Evolutionary conservation across 1,140 invertebrate genomes (phyloP).

Genomic region (Diorhabda carinulata): DNA sequence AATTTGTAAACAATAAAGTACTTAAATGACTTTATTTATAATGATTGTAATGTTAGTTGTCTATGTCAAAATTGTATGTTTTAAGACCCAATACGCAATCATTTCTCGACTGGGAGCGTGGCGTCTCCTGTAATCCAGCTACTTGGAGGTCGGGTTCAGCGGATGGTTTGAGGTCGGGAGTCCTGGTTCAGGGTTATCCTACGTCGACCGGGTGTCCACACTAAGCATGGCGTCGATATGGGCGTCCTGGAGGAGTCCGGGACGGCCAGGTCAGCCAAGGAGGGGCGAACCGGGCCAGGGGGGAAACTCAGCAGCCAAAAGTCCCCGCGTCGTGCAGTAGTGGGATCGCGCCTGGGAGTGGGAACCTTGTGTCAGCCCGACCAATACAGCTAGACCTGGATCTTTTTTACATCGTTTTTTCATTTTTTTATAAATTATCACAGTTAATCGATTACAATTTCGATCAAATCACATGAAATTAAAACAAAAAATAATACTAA

Average conservation of each 20-base stretch:
- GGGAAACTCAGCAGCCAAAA: slow-evolving; percentile 95
- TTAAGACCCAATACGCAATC: not conserved
- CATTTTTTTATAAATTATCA: not conserved
- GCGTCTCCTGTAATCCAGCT: slow-evolving; percentile 92
- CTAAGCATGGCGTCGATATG: slow-evolving; percentile 93
- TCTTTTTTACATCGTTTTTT: slow-evolving; percentile 5
- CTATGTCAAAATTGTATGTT: not conserved
- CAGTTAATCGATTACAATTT: not conserved
- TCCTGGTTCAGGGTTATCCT: slow-evolving; percentile 60
- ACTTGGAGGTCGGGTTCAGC: slow-evolving; percentile 80
- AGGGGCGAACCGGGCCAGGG: slow-evolving; percentile 93
- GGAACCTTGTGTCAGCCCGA: slow-evolving; percentile 3
- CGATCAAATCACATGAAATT: too few relatives aligned
- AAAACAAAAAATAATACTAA: too few relatives aligned
- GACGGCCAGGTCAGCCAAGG: slow-evolving; percentile 79
- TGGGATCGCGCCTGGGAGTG: slow-evolving; percentile 81
- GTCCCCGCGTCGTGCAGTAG: slow-evolving; percentile 92
- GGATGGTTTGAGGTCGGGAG: slow-evolving; percentile 85
- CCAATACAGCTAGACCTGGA: slow-evolving; percentile 11
- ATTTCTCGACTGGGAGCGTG: slow-evolving; percentile 73
- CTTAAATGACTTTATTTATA: too few relatives aligned
- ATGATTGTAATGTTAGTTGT: not conserved
- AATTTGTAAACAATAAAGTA: too few relatives aligned
- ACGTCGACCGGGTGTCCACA: slow-evolving; percentile 81
- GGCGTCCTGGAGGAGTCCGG: slow-evolving; percentile 73